Conservation (phyloP, 92 coral and sea anemone genomes). For the Phenganax marumi region DNA sequence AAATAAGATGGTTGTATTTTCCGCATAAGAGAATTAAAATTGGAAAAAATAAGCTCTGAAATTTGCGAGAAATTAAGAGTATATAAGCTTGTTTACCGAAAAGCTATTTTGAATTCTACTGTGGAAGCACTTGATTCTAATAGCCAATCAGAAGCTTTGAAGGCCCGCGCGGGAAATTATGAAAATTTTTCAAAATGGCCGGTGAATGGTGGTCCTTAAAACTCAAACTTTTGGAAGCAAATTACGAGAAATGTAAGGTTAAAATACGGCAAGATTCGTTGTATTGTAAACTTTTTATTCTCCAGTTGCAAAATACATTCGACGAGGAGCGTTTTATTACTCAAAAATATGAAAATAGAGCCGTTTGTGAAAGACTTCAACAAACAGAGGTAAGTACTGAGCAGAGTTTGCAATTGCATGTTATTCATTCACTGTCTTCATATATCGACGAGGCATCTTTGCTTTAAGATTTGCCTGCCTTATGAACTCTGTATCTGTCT, state of each 20-base stretch:
- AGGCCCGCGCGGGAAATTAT: background rate
- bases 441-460: background rate
- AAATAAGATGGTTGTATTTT: too few species aligned
- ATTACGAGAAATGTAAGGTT: conserved; percentile 72
- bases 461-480: too few species aligned
- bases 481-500: too few species aligned
- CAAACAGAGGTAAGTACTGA: conserved; percentile 13
- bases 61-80: background rate
- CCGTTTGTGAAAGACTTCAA: conserved; percentile 20
- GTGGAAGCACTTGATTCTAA: conserved; percentile 9
- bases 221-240: conserved; percentile 70
- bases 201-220: conserved; percentile 60
- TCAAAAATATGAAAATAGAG: conserved; percentile 45
- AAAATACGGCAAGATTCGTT: conserved; percentile 74
- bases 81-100: background rate
- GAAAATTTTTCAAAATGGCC: background rate
- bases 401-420: background rate
- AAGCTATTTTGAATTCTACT: background rate
- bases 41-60: too few species aligned
- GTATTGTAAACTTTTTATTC: conserved; percentile 64
- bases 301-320: conserved; percentile 59
- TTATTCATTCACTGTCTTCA: background rate
- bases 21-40: too few species aligned
- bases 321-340: conserved; percentile 64
- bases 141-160: conserved; percentile 34